These are phyloP conservation scores for Alethe diademata DNA, from an alignment of 2,113 vertebrate genomes.

Conservation along the genomic window DNA sequence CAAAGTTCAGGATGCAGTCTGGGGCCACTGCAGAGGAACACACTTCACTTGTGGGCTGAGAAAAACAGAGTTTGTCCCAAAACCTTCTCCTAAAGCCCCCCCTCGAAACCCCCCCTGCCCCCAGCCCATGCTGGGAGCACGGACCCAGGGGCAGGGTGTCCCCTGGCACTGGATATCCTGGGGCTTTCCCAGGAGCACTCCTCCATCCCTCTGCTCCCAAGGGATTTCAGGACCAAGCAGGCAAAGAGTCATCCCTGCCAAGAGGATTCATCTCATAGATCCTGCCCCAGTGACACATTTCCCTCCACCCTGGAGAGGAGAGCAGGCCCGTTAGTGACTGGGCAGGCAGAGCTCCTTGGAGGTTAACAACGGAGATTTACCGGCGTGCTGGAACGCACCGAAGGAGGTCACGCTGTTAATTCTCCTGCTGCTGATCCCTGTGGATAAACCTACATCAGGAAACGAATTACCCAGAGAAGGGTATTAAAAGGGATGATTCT, in stretches of 20 bases:
- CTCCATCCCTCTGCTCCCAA: accelerated
- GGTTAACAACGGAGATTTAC: background rate
- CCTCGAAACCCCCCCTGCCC: accelerated
- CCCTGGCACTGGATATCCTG: too few species aligned
- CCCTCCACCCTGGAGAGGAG: background rate
- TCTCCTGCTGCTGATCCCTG: background rate
- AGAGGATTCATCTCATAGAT: background rate
- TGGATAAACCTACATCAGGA: constrained; percentile 8
- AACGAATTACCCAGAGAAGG: background rate
- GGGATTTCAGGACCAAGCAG: background rate
- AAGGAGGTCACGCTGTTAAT: constrained; percentile 32
- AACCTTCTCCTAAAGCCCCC: background rate
- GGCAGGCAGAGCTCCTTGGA: background rate
- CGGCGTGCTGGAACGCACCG: background rate
- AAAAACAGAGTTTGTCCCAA: background rate
- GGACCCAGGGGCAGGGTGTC: accelerated
- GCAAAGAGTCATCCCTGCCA: accelerated
- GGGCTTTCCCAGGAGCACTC: background rate
- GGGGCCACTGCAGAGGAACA: accelerated
- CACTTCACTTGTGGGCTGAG: accelerated
- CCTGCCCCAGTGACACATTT: background rate
- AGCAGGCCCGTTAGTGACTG: accelerated
- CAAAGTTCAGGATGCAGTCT: background rate
- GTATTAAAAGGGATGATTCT: background rate
- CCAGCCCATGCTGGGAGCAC: background rate